Base-by-base conservation (phyloP, 2,888 invertebrate genomes). In the Dioctria rufipes region DNA sequence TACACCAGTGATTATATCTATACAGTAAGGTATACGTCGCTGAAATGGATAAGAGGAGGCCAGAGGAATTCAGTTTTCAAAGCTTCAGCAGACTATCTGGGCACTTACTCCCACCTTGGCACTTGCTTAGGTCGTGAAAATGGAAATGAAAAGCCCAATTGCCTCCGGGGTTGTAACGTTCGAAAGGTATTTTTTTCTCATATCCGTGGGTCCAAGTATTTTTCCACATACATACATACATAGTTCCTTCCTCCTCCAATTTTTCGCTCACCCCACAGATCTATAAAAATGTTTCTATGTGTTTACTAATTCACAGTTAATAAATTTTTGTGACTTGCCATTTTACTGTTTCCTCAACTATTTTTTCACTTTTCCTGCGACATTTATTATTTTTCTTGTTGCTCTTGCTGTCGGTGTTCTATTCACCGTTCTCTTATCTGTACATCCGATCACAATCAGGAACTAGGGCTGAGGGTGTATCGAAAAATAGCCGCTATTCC, bases 301-400 rank as follows among this genome's bases (percentile, higher is more conserved):
- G 67, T 69, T 79, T 79, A 65, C 79, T 79, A 79, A 79, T 79
- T 79, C 79, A 69, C 79, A 79, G 79, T 79, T 79, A 79, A 79
- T 79, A 79, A 79, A 67, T 79, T 79, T 78, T 79, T 79, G 67
- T 79, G 79, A 79, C 79, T 79, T 67, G 79, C 79, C 67, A 67
- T 69, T 79, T 69, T 69, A 58, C 46, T 69, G 60, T 58, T 79
- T 79, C 79, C 79, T 79, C 39, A 63, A 66, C 58, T 60, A 69
- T 63, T 78, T 78, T 79, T 79, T 67, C 66, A 60, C 67, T 58
- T 54, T 37, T 67, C 67, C 69, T 58, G 79, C 13, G 11, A 58
- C 39, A 58, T 42, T 66, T 66, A 46, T 13, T 43, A 66, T 63
- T 43, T 66, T 66, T 77, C 49, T 49, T 61, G 77, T 77, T 77